Evolutionary conservation across 2,888 invertebrate genomes (phyloP), one percentile per base, ranked within the genome.

Genomic region (Drosophila mettleri): DNA sequence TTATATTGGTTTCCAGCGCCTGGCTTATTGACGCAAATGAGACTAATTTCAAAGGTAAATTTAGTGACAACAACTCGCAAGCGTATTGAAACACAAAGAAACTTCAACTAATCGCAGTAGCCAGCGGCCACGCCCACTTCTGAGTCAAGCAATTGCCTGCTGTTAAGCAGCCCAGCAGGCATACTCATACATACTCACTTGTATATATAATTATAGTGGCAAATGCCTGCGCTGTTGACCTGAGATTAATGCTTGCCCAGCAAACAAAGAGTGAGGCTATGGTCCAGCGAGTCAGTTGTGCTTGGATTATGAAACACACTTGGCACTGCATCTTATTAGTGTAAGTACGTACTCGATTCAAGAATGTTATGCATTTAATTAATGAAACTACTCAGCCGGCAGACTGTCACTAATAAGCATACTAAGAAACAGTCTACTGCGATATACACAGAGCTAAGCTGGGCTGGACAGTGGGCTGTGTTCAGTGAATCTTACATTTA

Each of bases 151-250:
- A 45, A 62, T 66, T 48, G 57, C 74, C 41, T 20, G 46, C 39
- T 12, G 41, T 57, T 45, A 41, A 22, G 33, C 12, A 31, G 27
- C 20, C 14, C 5, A 27, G 14, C 1, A 46, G 6, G 29, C 16
- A 20, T 14, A 29, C 1, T 10, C 12, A 45, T 29, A 31, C 6
- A 48, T 6, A 20, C n/a, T n/a, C n/a, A n/a, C n/a, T n/a, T n/a
- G 20, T 39, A 39, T 8, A 41, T 22, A 14, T 8, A 88, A 88
- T 84, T 84, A n/a, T n/a, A 85, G 82, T 68, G 52, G 64, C 70
- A 71, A 79, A 65, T 73, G 72, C 58, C 58, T 69, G 71, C 69
- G 52, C 65, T 86, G 71, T 82, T 88, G 86, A 86, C 80, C 86
- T 74, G 70, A 74, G 70, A 57, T 66, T 67, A 64, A 59, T 49